A percentile compares a stretch with the other conserved stretches of the same genome.
Evolutionary conservation across 2,113 vertebrate genomes (phyloP).

Genomic region (Strix aluco): DNA sequence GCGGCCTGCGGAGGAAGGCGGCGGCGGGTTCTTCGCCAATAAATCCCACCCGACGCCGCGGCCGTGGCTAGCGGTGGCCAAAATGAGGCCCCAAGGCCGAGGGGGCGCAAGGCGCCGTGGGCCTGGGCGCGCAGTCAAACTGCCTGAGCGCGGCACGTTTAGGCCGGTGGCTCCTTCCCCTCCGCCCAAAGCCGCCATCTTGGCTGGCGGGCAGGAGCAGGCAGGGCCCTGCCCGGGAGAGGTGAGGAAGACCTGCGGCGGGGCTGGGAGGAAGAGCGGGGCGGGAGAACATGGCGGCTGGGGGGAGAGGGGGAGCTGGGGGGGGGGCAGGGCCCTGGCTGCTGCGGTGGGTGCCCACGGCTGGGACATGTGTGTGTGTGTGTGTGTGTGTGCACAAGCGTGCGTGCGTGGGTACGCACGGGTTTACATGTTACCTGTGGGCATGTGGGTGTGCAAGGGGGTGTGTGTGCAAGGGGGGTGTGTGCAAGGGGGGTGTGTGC

Average conservation of each 20-base stretch:
- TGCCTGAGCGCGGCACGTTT: neutral
- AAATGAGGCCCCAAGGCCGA: neutral
- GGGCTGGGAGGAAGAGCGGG: neutral
- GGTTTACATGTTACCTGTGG: neutral
- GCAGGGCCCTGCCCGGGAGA: neutral
- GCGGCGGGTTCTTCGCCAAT: neutral
- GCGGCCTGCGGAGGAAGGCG: neutral
- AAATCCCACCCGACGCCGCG: neutral
- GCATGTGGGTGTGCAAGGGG: too few species aligned
- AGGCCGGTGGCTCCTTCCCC: neutral
- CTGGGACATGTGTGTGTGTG: too few species aligned
- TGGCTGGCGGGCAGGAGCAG: neutral
- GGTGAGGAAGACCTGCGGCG: neutral
- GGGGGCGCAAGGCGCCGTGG: too few species aligned
- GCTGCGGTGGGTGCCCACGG: too few species aligned
- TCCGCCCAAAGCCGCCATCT: neutral
- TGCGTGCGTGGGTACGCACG: too few species aligned
- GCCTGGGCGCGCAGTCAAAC: too few species aligned
- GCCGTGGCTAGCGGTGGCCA: neutral
- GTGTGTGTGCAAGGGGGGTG: too few species aligned
- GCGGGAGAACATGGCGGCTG: too few species aligned
- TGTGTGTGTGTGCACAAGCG: neutral
- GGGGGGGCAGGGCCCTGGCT: too few species aligned
- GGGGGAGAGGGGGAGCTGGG: too few species aligned
- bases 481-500: too few species aligned